phyloP scores from a whole-genome alignment of 1,140 invertebrate genomes.

The Cotesia chilonis region DNA sequence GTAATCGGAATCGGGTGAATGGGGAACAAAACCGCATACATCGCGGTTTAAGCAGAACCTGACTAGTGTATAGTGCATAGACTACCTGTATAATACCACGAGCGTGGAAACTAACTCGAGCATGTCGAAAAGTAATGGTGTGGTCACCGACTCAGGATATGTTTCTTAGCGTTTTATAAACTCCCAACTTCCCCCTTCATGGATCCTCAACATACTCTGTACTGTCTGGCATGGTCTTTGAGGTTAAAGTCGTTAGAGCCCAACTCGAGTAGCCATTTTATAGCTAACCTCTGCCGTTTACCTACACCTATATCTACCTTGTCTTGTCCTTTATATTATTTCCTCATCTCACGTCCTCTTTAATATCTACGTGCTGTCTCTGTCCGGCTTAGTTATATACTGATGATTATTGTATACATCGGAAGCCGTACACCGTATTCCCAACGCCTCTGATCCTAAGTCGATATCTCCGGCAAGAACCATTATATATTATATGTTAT shows the following conservation, averaged over 20 bases:
- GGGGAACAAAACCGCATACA: constrained; percentile 17
- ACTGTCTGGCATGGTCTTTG: not conserved
- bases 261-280: constrained; percentile 16
- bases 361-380: too few relatives aligned
- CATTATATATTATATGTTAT: too few relatives aligned
- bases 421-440: constrained; percentile 8
- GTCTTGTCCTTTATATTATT: not conserved
- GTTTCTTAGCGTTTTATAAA: constrained; percentile 4
- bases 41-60: not conserved
- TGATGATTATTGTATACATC: not conserved
- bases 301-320: not conserved
- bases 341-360: not conserved
- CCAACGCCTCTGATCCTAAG: constrained; percentile 37
- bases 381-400: not conserved
- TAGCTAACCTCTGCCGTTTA: not conserved
- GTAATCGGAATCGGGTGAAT: not conserved
- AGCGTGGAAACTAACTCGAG: constrained; percentile 33
- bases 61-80: not conserved
- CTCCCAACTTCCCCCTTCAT: not conserved
- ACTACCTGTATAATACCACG: not conserved
- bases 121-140: constrained; percentile 36
- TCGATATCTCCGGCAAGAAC: constrained; percentile 33
- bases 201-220: not conserved
- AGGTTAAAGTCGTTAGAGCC: constrained; percentile 29
- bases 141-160: constrained; percentile 15